Base-by-base conservation (phyloP, 1,140 invertebrate genomes). In the Drosophila biarmipes region DNA sequence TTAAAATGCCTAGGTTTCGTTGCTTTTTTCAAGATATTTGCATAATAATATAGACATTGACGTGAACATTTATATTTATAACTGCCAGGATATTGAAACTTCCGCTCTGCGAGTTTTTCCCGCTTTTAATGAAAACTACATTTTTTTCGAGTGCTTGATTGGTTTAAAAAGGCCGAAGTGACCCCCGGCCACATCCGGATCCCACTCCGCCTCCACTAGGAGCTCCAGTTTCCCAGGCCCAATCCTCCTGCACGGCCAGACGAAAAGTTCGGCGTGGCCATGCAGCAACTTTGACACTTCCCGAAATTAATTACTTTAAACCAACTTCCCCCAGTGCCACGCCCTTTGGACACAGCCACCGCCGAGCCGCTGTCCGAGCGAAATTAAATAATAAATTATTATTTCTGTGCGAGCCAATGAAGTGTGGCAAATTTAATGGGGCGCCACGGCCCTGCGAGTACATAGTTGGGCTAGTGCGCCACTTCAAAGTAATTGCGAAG, bases 351-450 rank as follows among this genome's bases (percentile, higher is more conserved):
- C 27, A 17, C 62, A 37, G 35, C 27, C 15, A 24, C 54, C 19
- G 29, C 31, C 35, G 46, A 53, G 29, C 31, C 35, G 46, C 57
- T 43, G 42, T 69, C 73, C 35, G 35, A 42, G 48, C 38, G 54
- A 54, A 89, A 87, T 87, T 79, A 89, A 87, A 87, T 87, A 87
- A 87, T 87, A 87, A 87, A 87, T 87, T 87, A 87, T 87, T 89
- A 87, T 87, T 89, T 76, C 67, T 69, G 58, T 62, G 79, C 79
- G 66, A 77, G 75, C 84, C 84, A 89, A 87, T 87, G 84, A 87
- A 87, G 75, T 87, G 84, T 87, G 76, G 75, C 84, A 84, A 87
- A 87, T 87, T 84, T 87, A 87, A 87, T 87, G 84, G 75, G 42
- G 58, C 75, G 75, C 75, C 68, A 69, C 67, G 54, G 55, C 51